Evolutionary conservation across 2,113 vertebrate genomes (phyloP), one percentile per base, ranked within the genome.

Genomic region (Tautogolabrus adspersus): DNA sequence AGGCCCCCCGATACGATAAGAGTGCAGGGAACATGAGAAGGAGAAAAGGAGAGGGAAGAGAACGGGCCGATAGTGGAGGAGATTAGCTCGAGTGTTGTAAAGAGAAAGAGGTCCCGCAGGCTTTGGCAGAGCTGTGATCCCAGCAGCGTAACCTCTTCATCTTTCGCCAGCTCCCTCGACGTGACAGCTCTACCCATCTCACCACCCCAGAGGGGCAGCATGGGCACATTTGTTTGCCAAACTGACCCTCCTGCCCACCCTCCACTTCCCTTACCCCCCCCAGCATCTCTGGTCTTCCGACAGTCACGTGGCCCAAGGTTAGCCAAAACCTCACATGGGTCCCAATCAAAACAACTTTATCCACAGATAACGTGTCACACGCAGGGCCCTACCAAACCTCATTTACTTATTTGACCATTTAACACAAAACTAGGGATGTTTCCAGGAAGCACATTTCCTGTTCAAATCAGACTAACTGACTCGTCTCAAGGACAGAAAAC

Each of bases 101-200:
- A 81, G 77, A 82, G 72, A 72, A 66, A 69, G 61, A 79, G 68
- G 73, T 87, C 81, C 84, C 65, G 52, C 58, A 56, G 90, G 81
- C 71, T 59, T 57, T 62, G 83, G 88, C 81, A 77, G 75, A 80
- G 84, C 79, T 81, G 60, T 66, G 77, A 89, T 85, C 84, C 91
- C 61, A 30, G 23, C 83, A 85, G 82, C 47, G 40, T 49, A 79
- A 90, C 85, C 88, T 86, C 90, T 86, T 88, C 88, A 88, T 91
- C 89, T 82, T 51, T 83, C 57, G 65, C 79, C 86, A 85, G 85
- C 86, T 90, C 65, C 74, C 80, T 77, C 55, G 6, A 86, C 79
- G 59, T 83, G 91, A 90, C 88, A 89, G 90, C 66, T 84, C 77
- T 42, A 65, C 78, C 85, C 83, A 72, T 63, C 71, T 79, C 76